These are phyloP conservation scores for Tragelaphus buxtoni DNA, from an alignment of 2,113 vertebrate genomes.

Conservation along the genomic window DNA sequence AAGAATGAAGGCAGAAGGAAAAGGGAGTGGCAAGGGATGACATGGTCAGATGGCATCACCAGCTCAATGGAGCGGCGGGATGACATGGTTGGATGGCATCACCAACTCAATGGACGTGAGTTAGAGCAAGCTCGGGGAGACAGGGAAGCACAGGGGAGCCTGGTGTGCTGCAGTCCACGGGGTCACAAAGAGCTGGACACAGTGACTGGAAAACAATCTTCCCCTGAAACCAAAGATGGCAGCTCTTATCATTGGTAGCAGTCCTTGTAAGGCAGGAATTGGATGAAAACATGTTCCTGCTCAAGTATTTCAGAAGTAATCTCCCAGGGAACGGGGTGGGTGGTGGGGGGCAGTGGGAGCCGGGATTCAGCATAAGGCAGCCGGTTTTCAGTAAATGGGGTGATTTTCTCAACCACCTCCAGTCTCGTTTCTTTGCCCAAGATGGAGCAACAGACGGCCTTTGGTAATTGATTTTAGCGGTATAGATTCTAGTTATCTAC, in stretches of 20 bases:
- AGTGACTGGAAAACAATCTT: background rate
- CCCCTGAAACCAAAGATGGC: background rate
- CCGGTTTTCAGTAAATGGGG: background rate
- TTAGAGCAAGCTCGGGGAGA: background rate
- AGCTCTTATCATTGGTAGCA: background rate
- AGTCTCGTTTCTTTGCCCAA: no score
- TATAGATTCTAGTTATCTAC: background rate
- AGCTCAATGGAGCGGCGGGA: no score
- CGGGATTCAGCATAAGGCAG: background rate
- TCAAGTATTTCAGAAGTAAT: background rate
- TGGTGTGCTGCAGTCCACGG: background rate
- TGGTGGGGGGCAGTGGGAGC: background rate
- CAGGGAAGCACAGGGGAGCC: background rate
- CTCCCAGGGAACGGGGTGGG: background rate
- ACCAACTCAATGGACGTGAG: background rate
- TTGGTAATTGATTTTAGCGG: background rate
- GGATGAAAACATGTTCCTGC: background rate
- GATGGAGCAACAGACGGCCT: background rate
- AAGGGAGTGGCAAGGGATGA: background rate
- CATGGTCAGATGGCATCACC: background rate
- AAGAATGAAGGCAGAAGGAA: background rate
- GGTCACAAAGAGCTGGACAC: background rate
- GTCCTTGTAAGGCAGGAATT: background rate
- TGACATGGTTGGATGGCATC: background rate
- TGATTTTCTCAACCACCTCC: background rate